These are phyloP conservation scores for Seladonia tumulorum DNA, from an alignment of 2,888 invertebrate species.

Conservation along the genomic window DNA sequence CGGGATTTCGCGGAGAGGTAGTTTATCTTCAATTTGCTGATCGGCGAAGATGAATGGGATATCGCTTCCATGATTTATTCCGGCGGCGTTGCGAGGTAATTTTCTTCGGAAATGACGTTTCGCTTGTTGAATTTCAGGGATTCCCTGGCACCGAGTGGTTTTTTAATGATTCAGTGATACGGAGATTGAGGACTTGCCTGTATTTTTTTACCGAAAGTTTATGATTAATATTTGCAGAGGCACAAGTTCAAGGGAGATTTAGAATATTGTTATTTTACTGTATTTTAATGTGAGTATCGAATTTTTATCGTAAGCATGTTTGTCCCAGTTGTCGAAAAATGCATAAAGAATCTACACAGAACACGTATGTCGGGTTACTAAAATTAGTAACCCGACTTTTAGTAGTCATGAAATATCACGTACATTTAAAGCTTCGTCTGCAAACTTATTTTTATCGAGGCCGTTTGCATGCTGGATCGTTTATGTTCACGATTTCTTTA, in stretches of 20 bases:
- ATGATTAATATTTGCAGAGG: background rate
- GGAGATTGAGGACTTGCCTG: background rate
- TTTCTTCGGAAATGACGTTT: background rate
- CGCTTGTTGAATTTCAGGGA: background rate
- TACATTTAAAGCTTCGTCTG: too few relatives aligned
- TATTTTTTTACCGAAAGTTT: background rate
- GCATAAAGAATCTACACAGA: too few relatives aligned
- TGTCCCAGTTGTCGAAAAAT: too few relatives aligned
- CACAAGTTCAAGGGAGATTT: background rate
- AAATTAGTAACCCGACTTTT: too few relatives aligned
- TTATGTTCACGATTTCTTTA: background rate
- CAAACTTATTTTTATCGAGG: too few relatives aligned
- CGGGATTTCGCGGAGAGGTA: background rate
- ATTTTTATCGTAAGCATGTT: too few relatives aligned
- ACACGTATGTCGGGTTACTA: too few relatives aligned
- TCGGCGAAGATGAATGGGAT: background rate
- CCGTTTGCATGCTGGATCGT: too few relatives aligned
- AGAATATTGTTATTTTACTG: background rate
- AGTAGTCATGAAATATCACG: too few relatives aligned
- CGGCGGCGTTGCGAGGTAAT: background rate
- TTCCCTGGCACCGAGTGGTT: background rate
- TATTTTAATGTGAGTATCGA: too few relatives aligned
- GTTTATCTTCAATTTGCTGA: slow-evolving; percentile 12
- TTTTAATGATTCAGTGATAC: background rate
- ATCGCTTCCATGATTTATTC: slow-evolving; percentile 6